phyloP scores from a whole-genome alignment of 2,888 invertebrate genomes.

The Ctenicera cuprea region DNA sequence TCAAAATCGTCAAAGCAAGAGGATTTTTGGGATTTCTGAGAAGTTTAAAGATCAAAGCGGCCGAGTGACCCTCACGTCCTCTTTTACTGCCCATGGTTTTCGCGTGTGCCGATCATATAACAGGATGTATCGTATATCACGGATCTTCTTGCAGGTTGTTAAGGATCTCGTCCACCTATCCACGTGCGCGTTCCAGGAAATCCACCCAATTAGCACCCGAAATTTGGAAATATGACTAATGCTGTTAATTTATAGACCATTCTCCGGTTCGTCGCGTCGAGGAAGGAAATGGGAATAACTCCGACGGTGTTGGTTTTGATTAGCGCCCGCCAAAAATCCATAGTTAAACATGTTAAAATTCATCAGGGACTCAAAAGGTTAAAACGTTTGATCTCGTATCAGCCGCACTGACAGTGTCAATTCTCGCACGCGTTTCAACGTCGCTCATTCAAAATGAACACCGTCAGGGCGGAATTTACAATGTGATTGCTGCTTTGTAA shows the following conservation, averaged over 20 bases:
- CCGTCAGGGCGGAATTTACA: conserved; percentile 72
- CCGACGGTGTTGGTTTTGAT: not conserved
- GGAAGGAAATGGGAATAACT: not conserved
- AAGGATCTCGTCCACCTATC: conserved; percentile 49
- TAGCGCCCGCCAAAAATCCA: conserved; percentile 38
- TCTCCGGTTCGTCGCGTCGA: conserved; percentile 13
- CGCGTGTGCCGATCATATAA: conserved; percentile 53
- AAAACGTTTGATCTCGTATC: conserved; percentile 53
- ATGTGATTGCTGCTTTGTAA: conserved; percentile 71
- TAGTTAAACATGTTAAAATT: conserved; percentile 54
- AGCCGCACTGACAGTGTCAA: conserved; percentile 46
- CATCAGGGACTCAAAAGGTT: conserved; percentile 53
- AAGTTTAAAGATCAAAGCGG: conserved; percentile 51
- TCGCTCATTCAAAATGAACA: conserved; percentile 68
- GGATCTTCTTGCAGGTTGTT: conserved; percentile 51
- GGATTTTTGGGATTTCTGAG: conserved; percentile 47
- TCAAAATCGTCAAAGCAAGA: conserved; percentile 49
- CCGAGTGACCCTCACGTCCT: conserved; percentile 50
- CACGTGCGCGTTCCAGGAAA: conserved; percentile 55
- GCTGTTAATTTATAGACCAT: conserved; percentile 35
- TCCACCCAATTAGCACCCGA: conserved; percentile 44
- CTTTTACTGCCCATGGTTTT: conserved; percentile 53
- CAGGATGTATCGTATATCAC: conserved; percentile 58
- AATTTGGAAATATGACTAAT: conserved; percentile 33
- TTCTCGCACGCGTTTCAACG: conserved; percentile 65